A percentile compares a stretch with the other conserved stretches of the same genome.
Conservation (phyloP, 2,113 vertebrate genomes). For the Pangasianodon hypophthalmus region DNA sequence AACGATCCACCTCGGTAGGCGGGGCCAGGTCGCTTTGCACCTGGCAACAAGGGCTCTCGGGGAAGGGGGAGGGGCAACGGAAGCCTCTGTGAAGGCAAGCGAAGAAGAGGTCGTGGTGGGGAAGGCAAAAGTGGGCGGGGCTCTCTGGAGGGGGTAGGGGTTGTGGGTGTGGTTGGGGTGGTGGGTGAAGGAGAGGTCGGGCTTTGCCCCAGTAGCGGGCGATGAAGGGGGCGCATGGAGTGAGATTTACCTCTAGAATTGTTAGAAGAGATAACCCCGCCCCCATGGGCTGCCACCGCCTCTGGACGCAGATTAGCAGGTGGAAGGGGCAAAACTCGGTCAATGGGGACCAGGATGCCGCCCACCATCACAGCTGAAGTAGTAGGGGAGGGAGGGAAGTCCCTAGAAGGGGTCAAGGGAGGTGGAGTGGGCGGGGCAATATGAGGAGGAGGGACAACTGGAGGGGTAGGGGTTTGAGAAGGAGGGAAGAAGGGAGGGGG, state of each 20-base stretch:
- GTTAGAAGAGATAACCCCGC: conserved; percentile 59
- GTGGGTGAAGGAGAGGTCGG: conserved; percentile 62
- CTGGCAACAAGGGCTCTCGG: conserved; percentile 76
- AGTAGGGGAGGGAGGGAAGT: conserved; percentile 64
- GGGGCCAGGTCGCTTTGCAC: conserved; percentile 81
- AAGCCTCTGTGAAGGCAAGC: conserved; percentile 60
- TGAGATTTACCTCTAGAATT: conserved; percentile 57
- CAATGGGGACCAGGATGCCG: conserved; percentile 71
- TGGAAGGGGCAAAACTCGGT: conserved; percentile 63
- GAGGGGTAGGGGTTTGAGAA: conserved; percentile 62
- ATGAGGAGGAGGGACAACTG: conserved; percentile 61
- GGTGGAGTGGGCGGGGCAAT: conserved; percentile 52
- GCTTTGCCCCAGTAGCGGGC: conserved; percentile 56
- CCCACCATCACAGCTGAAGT: conserved; percentile 75
- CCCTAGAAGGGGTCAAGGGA: conserved; percentile 67
- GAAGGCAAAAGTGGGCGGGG: conserved; percentile 57
- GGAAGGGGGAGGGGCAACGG: conserved; percentile 59
- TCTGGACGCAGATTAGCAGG: conserved; percentile 60
- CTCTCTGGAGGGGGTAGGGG: conserved; percentile 60
- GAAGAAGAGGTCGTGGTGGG: conserved; percentile 69
- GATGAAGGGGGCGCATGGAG: conserved; percentile 70
- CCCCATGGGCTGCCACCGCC: conserved; percentile 38
- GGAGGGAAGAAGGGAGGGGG: conserved; percentile 59
- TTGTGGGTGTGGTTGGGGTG: conserved; percentile 62
- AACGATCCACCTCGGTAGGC: conserved; percentile 80